Conservation (phyloP, 2,113 vertebrate species). For the Ramphastos sulfuratus region DNA sequence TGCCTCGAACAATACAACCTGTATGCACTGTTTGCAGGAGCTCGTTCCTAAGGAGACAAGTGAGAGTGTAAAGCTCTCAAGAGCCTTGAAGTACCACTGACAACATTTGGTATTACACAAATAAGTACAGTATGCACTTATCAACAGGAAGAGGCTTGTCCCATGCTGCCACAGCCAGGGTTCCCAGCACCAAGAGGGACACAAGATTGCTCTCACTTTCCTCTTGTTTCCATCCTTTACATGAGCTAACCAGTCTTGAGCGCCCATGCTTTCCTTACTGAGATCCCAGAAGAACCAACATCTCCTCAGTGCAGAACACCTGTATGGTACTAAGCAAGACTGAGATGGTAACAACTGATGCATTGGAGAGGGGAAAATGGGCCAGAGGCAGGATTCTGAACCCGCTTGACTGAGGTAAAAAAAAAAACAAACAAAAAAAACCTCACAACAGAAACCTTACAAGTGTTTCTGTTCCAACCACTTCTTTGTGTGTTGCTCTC, state of each 20-base stretch:
- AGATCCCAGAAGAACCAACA: not conserved
- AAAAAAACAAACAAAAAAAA: too few species aligned
- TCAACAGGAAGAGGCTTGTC: not conserved
- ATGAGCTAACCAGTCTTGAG: not conserved
- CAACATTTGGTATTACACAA: not conserved
- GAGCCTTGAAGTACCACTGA: not conserved
- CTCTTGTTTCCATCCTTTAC: not conserved
- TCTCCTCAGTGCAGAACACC: not conserved
- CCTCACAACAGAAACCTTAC: not conserved
- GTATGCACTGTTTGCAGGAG: not conserved
- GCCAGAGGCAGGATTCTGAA: not conserved
- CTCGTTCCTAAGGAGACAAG: not conserved
- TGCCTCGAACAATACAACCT: not conserved
- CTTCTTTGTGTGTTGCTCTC: fast-evolving
- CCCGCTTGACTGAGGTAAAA: not conserved
- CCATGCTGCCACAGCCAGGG: fast-evolving
- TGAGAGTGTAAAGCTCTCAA: not conserved
- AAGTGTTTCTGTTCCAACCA: not conserved
- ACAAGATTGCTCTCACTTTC: not conserved
- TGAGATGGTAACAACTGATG: not conserved
- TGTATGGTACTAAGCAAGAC: not conserved
- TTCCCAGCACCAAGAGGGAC: not conserved
- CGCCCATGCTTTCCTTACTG: fast-evolving
- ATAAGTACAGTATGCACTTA: not conserved
- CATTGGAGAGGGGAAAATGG: not conserved